phyloP scores from a whole-genome alignment of 2,113 vertebrate genomes.

The Calyptommatus sinebrachiatus region DNA sequence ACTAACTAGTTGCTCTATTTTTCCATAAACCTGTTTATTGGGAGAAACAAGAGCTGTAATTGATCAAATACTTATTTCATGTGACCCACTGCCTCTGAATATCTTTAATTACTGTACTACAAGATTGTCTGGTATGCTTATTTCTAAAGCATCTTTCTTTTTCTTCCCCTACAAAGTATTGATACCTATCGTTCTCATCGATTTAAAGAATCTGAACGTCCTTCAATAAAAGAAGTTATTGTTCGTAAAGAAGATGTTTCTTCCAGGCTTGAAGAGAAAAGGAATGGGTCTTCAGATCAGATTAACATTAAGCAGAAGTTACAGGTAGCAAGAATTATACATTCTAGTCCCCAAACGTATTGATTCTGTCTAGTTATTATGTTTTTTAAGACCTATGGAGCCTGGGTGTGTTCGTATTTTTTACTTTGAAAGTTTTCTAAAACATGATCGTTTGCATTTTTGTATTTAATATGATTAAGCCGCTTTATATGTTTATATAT shows the following conservation, averaged over 20 bases:
- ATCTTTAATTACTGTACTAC: no score
- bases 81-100: no score
- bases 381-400: not conserved
- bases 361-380: not conserved
- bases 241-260: conserved; percentile 86
- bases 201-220: conserved; percentile 84
- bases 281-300: conserved; percentile 64
- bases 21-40: no score
- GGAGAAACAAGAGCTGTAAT: no score
- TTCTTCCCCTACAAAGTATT: conserved; percentile 69
- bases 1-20: no score
- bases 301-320: conserved; percentile 87
- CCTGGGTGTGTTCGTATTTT: not conserved
- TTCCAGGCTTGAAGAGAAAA: conserved; percentile 72
- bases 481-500: no score
- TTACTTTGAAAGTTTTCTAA: not conserved
- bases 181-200: conserved; percentile 91
- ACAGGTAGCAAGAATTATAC: conserved; percentile 76
- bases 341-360: not conserved
- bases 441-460: not conserved
- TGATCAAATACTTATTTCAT: no score
- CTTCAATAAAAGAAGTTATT: conserved; percentile 85
- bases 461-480: no score
- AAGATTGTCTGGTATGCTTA: not conserved
- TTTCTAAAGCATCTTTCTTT: conserved; percentile 24